A percentile compares a stretch with the other conserved stretches of the same genome.
phyloP scores from a whole-genome alignment of 2,888 invertebrate genomes.

The Leucoma salicis region DNA sequence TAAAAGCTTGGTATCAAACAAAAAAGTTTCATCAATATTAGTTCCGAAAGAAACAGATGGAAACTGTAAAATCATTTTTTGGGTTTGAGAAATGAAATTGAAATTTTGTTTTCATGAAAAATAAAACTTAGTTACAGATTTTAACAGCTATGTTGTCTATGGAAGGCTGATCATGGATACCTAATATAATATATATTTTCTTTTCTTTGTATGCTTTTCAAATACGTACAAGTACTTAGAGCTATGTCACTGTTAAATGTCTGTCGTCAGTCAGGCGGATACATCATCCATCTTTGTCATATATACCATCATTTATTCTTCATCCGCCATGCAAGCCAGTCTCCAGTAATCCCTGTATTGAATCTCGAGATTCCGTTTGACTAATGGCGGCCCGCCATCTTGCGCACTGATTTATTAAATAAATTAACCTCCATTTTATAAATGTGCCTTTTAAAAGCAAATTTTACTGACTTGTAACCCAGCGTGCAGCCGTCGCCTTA shows the following conservation, averaged over 20 bases:
- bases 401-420: conserved; percentile 73
- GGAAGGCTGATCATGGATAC: too few relatives aligned
- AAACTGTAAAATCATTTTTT: too few relatives aligned
- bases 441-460: conserved; percentile 59
- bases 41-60: too few relatives aligned
- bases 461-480: conserved; percentile 43
- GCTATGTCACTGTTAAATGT: conserved; percentile 42
- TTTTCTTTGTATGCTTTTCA: conserved; percentile 24
- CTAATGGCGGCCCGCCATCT: conserved; percentile 62
- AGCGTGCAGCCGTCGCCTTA: conserved; percentile 33
- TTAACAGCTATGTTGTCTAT: too few relatives aligned
- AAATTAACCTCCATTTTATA: conserved; percentile 66
- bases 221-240: conserved; percentile 27
- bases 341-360: conserved; percentile 54
- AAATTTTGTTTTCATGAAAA: too few relatives aligned
- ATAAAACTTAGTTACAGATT: too few relatives aligned
- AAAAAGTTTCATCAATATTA: too few relatives aligned
- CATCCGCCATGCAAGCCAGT: conserved; percentile 41
- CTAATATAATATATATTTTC: too few relatives aligned
- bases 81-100: too few relatives aligned
- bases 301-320: conserved; percentile 61
- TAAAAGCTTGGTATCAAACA: too few relatives aligned
- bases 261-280: conserved; percentile 31
- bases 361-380: conserved; percentile 54
- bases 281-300: conserved; percentile 69